Percentiles rank a stretch among this genome's conserved stretches.
Evolutionary conservation across 2,113 vertebrate genomes (phyloP).

Genomic region (Tachysurus fulvidraco): DNA sequence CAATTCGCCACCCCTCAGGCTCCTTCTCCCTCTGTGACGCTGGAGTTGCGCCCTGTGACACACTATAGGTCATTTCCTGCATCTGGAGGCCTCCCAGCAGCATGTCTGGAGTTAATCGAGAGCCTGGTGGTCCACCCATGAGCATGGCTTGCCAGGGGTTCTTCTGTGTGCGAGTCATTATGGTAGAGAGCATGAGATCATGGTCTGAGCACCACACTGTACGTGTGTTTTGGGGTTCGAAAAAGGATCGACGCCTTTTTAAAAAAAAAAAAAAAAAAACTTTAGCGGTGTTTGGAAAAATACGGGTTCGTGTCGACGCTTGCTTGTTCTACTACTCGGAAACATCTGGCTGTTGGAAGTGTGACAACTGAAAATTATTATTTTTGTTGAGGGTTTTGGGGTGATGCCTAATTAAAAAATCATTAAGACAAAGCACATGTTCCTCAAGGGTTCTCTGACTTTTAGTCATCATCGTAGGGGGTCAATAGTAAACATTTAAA

Average conservation of each 20-base stretch:
- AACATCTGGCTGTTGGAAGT: background rate
- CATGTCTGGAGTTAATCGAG: slow-evolving; percentile 50
- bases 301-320: background rate
- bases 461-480: too few relatives aligned
- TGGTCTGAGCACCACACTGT: slow-evolving; percentile 33
- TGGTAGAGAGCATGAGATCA: slow-evolving; percentile 51
- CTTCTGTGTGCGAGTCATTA: slow-evolving; percentile 30
- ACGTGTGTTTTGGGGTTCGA: slow-evolving; percentile 20
- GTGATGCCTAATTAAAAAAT: too few relatives aligned
- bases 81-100: slow-evolving; percentile 17
- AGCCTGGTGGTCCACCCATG: slow-evolving; percentile 49
- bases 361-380: background rate
- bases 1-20: slow-evolving; percentile 15
- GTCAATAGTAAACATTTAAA: too few relatives aligned
- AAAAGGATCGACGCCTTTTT: background rate
- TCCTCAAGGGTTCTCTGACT: background rate
- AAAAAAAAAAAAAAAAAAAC: background rate
- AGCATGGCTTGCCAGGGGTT: slow-evolving; percentile 21
- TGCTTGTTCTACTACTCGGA: background rate
- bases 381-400: background rate
- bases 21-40: slow-evolving; percentile 37
- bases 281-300: background rate
- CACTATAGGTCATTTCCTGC: slow-evolving; percentile 52
- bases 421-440: background rate
- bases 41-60: slow-evolving; percentile 40